Evolutionary conservation across 2,113 vertebrate species (phyloP).

Genomic region (Vombatus ursinus): DNA sequence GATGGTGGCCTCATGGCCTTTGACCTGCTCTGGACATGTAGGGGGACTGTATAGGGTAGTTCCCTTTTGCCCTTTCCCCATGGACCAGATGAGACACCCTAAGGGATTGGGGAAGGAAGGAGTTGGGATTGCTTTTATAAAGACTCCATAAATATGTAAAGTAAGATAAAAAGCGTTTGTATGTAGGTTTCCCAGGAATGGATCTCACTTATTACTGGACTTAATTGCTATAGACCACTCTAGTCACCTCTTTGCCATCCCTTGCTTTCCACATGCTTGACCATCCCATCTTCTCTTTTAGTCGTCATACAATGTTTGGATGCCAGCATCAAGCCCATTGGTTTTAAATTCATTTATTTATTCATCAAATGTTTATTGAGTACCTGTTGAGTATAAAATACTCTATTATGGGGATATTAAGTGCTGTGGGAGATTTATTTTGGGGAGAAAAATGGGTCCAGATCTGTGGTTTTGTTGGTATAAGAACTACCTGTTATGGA

Average conservation of each 20-base stretch:
- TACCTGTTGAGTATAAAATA: not conserved
- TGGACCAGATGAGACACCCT: not conserved
- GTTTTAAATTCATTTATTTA: constrained; percentile 5
- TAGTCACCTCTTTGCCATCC: not conserved
- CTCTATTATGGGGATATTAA: not conserved
- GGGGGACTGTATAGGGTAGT: too few relatives aligned
- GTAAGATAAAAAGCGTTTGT: not conserved
- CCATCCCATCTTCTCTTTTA: not conserved
- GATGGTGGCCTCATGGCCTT: too few relatives aligned
- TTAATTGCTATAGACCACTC: too few relatives aligned
- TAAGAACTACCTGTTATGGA: not conserved
- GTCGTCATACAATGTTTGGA: not conserved
- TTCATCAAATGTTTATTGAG: not conserved
- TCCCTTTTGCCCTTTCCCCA: not conserved
- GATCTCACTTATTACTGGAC: not conserved
- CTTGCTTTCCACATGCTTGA: not conserved
- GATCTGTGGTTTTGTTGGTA: not conserved
- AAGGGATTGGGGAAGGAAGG: not conserved
- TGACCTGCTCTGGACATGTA: too few relatives aligned
- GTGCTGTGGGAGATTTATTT: too few relatives aligned
- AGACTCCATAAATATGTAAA: not conserved
- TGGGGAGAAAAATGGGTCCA: not conserved
- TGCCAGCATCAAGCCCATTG: not conserved
- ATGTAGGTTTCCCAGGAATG: not conserved
- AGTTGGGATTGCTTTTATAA: not conserved